A percentile compares a stretch with the other conserved stretches of the same genome.
These are phyloP conservation scores for Hyles euphorbiae DNA, from an alignment of 1,140 invertebrate species.

Conservation along the genomic window DNA sequence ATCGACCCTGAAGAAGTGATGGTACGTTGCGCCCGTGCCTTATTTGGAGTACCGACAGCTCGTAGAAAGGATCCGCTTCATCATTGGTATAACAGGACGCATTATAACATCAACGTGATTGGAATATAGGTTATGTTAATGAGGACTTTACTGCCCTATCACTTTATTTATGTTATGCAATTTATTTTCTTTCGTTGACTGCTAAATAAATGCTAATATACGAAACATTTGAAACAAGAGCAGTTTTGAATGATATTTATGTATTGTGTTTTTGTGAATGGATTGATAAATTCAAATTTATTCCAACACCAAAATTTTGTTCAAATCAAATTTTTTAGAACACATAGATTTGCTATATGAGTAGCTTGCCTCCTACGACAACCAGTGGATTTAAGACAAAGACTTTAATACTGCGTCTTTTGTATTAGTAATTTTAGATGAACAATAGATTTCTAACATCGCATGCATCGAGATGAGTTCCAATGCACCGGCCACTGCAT, in stretches of 20 bases:
- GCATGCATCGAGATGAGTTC: conserved; percentile 24
- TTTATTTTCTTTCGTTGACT: too few species aligned
- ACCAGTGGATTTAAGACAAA: too few species aligned
- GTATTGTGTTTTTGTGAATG: too few species aligned
- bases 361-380: too few species aligned
- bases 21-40: conserved; percentile 25
- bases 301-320: too few species aligned
- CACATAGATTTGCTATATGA: too few species aligned
- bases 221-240: too few species aligned
- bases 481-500: conserved; percentile 30
- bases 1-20: conserved; percentile 28
- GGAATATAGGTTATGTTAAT: conserved; percentile 4
- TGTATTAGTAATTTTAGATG: conserved; percentile 5
- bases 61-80: conserved; percentile 23
- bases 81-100: conserved; percentile 18
- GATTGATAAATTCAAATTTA: too few species aligned
- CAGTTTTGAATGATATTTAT: too few species aligned
- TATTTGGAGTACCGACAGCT: conserved; percentile 27
- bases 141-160: background rate
- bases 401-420: conserved; percentile 6
- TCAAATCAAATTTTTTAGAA: too few species aligned
- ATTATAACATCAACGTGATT: conserved; percentile 9
- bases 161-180: background rate
- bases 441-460: conserved; percentile 26
- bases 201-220: too few species aligned